Percentiles rank a stretch among this genome's conserved stretches.
These are phyloP conservation scores for Columba janthina DNA, from an alignment of 2,113 vertebrate species.

Conservation along the genomic window DNA sequence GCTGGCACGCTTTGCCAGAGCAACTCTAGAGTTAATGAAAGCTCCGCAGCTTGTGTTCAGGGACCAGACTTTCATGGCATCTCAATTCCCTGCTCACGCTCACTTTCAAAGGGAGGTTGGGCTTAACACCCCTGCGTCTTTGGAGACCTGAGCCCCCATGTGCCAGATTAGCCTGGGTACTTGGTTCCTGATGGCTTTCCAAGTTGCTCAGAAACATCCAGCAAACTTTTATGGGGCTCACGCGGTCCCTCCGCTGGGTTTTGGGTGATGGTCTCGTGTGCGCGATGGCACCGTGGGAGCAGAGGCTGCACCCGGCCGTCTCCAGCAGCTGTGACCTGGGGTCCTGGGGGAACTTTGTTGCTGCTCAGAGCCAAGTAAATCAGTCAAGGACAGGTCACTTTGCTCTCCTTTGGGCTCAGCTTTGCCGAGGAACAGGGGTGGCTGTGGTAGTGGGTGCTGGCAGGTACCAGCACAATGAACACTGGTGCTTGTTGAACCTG, in stretches of 20 bases:
- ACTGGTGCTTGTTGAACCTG: not conserved
- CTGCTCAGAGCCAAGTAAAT: not conserved
- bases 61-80: fast-evolving
- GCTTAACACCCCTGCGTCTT: not conserved
- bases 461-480: too few relatives aligned
- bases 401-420: not conserved
- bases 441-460: not conserved
- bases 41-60: not conserved
- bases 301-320: not conserved
- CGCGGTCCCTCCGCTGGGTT: not conserved
- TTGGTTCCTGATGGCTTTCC: not conserved
- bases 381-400: not conserved
- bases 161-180: not conserved
- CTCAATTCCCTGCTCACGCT: not conserved
- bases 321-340: not conserved
- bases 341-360: not conserved
- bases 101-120: not conserved
- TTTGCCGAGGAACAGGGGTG: too few relatives aligned
- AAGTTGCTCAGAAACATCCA: not conserved
- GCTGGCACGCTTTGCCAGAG: not conserved
- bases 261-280: not conserved
- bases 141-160: not conserved
- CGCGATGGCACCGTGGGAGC: fast-evolving
- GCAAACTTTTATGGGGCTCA: fast-evolving
- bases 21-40: not conserved